These are phyloP conservation scores for Aldabrachelys gigantea DNA, from an alignment of 2,113 vertebrate species.

Conservation along the genomic window DNA sequence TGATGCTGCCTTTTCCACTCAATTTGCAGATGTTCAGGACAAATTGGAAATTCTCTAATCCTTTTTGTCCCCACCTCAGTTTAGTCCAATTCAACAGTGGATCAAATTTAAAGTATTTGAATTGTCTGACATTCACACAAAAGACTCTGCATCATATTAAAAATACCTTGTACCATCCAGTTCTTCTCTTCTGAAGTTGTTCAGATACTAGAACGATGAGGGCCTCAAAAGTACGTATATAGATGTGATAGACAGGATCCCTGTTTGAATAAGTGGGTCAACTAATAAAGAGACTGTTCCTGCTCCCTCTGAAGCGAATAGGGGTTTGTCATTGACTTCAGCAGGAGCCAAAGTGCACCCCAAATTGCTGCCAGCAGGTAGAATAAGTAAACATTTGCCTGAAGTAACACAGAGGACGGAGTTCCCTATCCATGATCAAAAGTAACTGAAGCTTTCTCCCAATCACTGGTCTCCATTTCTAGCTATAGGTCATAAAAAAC, in stretches of 20 bases:
- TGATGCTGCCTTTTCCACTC: background rate
- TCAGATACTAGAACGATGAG: background rate
- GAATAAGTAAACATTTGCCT: background rate
- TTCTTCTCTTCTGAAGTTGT: background rate
- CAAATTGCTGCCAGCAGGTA: background rate
- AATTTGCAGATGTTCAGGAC: background rate
- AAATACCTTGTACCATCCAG: background rate
- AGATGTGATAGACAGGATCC: background rate
- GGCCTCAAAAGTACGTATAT: background rate
- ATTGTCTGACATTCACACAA: background rate
- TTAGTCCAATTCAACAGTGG: background rate
- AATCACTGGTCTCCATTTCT: background rate
- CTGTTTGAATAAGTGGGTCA: background rate
- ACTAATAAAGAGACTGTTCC: background rate
- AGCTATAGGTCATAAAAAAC: background rate
- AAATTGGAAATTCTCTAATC: background rate
- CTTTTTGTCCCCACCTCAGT: background rate
- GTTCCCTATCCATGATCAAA: background rate
- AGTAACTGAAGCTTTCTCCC: background rate
- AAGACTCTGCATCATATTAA: background rate
- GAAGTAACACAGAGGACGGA: background rate
- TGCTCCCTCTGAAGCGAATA: background rate
- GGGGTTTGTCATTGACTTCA: background rate
- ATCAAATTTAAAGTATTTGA: background rate
- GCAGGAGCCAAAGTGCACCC: too few relatives aligned